phyloP scores from a whole-genome alignment of 2,888 invertebrate species.

The Drosophila picticornis region DNA sequence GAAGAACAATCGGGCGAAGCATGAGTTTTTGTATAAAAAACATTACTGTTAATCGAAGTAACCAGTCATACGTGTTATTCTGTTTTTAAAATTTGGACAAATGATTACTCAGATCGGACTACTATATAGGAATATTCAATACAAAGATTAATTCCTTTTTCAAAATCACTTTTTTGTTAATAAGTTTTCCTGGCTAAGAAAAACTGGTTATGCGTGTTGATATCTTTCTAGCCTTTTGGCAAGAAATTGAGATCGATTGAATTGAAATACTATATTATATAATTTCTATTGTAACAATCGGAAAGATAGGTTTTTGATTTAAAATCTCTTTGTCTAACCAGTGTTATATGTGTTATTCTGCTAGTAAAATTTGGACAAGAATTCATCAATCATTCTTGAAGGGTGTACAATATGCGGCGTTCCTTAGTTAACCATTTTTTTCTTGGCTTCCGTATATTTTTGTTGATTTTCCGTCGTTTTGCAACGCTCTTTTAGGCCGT shows the following conservation, averaged over 20 bases:
- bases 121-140: neutral
- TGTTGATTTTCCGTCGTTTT: constrained; percentile 44
- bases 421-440: neutral
- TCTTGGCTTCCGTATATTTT: constrained; percentile 25
- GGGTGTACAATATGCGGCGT: neutral
- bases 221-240: neutral
- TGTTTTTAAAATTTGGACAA: neutral
- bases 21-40: no score
- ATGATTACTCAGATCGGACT: neutral
- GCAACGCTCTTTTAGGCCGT: constrained; percentile 48
- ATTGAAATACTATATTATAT: neutral
- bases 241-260: no score
- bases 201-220: neutral
- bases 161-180: neutral
- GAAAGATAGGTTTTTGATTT: neutral
- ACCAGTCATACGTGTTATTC: neutral
- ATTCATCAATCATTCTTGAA: neutral
- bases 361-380: neutral
- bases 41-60: neutral
- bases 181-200: neutral
- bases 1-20: neutral
- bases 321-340: neutral
- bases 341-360: neutral
- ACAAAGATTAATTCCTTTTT: neutral
- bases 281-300: neutral